These are phyloP conservation scores for Gracilinanus agilis DNA, from an alignment of 2,113 vertebrate genomes.

Conservation along the genomic window DNA sequence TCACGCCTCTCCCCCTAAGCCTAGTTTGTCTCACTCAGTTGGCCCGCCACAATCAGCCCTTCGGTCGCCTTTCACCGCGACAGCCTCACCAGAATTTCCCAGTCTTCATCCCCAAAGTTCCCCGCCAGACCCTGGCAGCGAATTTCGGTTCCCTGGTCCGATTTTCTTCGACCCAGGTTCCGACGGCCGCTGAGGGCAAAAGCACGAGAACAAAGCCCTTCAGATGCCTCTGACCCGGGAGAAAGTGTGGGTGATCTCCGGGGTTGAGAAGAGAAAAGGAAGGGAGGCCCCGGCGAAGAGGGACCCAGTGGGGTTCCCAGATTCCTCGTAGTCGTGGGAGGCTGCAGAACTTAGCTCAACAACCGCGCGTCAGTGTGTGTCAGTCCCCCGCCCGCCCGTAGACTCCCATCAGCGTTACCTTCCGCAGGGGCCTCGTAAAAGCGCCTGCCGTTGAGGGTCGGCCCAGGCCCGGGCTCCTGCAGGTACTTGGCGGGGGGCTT, in stretches of 20 bases:
- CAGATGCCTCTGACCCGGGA: neutral
- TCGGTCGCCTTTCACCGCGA: neutral
- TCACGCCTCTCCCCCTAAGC: neutral
- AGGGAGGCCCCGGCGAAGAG: no score
- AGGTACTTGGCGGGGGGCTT: constrained; percentile 87
- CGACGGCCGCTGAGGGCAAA: neutral
- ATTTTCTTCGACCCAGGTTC: neutral
- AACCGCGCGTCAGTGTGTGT: neutral
- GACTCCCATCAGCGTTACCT: constrained; percentile 77
- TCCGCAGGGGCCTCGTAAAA: constrained; percentile 85
- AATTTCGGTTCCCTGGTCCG: neutral
- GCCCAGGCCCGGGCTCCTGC: constrained; percentile 84
- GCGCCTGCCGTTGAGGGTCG: constrained; percentile 81
- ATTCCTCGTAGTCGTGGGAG: neutral
- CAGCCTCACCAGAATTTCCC: neutral
- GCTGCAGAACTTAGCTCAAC: neutral
- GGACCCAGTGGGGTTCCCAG: neutral
- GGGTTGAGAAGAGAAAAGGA: neutral
- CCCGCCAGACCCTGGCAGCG: neutral
- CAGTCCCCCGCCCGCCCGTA: neutral
- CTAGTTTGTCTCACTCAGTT: neutral
- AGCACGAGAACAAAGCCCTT: neutral
- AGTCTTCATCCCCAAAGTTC: neutral
- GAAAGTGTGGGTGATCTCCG: neutral
- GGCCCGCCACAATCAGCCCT: neutral